Conservation (phyloP, 1,140 invertebrate species). For the Nasonia vitripennis region DNA sequence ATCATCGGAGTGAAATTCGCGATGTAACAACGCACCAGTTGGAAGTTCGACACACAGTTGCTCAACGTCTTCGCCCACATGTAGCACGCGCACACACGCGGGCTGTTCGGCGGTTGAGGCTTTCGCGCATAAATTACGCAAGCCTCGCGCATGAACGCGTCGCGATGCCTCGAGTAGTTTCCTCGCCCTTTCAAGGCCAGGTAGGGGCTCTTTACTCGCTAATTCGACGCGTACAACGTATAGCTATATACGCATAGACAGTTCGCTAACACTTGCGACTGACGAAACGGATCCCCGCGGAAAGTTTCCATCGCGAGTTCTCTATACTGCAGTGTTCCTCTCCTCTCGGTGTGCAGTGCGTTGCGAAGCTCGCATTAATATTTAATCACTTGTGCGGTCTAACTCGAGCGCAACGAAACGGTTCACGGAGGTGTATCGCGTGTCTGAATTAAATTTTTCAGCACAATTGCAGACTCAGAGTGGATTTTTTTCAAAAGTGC, state of each 20-base stretch:
- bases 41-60: neutral
- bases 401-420: neutral
- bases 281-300: conserved; percentile 1
- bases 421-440: neutral
- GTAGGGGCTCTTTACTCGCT: neutral
- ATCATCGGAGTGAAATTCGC: no score
- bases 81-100: neutral
- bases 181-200: conserved; percentile 1
- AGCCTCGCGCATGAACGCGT: neutral
- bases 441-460: neutral
- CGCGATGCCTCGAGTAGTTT: neutral
- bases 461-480: neutral
- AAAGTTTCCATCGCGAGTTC: conserved; percentile 13
- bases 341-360: neutral
- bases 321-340: neutral
- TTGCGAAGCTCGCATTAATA: conserved; percentile 2
- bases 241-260: neutral
- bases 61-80: neutral
- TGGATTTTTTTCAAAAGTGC: neutral
- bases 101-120: neutral
- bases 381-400: neutral
- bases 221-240: conserved; percentile 28
- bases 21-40: no score
- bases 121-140: conserved; percentile 32
- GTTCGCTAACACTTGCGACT: conserved; percentile 7